phyloP scores from a whole-genome alignment of 2,113 vertebrate species.

The Microtus pennsylvanicus region DNA sequence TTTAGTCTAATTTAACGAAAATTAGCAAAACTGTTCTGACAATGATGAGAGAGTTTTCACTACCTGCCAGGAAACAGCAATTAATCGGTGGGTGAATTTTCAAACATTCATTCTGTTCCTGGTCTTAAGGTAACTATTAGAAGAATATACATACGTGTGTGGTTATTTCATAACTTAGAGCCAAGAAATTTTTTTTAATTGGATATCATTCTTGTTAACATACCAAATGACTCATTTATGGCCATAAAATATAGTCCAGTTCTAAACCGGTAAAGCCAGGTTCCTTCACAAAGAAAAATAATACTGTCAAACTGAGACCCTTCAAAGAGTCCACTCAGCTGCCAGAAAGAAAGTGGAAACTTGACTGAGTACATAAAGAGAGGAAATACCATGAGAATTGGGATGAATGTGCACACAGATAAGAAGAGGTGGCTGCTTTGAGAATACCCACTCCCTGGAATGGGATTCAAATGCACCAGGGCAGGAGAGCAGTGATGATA shows the following conservation, averaged over 20 bases:
- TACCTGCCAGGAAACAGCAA: rapidly evolving
- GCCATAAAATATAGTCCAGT: not conserved
- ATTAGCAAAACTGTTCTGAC: not conserved
- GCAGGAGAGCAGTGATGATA: rapidly evolving
- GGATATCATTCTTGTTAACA: not conserved
- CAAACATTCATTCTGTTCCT: not conserved
- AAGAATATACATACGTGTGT: not conserved
- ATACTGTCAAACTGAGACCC: not conserved
- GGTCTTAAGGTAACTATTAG: not conserved
- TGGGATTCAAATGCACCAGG: not conserved
- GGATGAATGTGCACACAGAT: not conserved
- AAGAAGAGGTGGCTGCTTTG: not conserved
- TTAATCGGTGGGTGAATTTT: not conserved
- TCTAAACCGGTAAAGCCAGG: not conserved
- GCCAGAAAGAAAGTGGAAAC: not conserved
- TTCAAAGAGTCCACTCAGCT: not conserved
- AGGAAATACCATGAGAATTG: not conserved
- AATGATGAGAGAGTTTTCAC: not conserved
- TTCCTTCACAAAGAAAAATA: not conserved
- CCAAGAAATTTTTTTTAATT: not conserved
- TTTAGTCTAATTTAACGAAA: not conserved
- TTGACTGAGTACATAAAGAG: not conserved
- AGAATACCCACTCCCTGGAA: not conserved
- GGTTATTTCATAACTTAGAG: not conserved
- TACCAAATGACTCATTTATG: not conserved